These are phyloP conservation scores for Pachydiplax longipennis DNA, from an alignment of 2,888 invertebrate genomes.

Conservation along the genomic window DNA sequence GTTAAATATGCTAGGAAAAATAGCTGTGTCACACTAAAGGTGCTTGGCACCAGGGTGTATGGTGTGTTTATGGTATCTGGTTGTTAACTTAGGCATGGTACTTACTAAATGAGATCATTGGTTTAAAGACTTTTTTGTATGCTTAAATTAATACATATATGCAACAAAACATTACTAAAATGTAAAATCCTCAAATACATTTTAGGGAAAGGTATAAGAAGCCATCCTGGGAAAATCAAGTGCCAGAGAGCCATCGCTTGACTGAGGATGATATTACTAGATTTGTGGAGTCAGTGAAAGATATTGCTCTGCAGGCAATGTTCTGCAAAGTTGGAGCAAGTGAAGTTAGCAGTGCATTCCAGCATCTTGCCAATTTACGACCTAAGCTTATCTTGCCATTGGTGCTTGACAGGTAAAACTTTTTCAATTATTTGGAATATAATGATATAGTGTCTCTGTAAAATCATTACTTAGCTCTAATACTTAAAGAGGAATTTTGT, in stretches of 20 bases:
- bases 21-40: no score
- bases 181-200: slow-evolving; percentile 49
- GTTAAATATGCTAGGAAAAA: no score
- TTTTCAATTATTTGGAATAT: no score
- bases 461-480: neutral
- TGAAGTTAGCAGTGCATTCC: slow-evolving; percentile 72
- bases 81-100: no score
- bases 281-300: slow-evolving; percentile 79
- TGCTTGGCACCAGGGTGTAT: no score
- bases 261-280: slow-evolving; percentile 81
- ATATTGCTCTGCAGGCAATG: slow-evolving; percentile 78
- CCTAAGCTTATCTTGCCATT: slow-evolving; percentile 85
- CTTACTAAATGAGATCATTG: no score
- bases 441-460: neutral
- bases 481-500: neutral
- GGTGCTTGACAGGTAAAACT: slow-evolving; percentile 73
- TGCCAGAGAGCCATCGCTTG: slow-evolving; percentile 73
- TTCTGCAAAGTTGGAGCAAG: slow-evolving; percentile 74
- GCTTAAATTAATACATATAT: no score
- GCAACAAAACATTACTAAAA: neutral
- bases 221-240: slow-evolving; percentile 71
- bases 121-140: no score
- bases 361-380: slow-evolving; percentile 77
- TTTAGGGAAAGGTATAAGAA: slow-evolving; percentile 71
- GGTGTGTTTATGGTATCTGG: no score